Evolutionary conservation across 1,140 invertebrate species (phyloP), one percentile per base, ranked within the genome.

Genomic region (Hesperophylax magnus): DNA sequence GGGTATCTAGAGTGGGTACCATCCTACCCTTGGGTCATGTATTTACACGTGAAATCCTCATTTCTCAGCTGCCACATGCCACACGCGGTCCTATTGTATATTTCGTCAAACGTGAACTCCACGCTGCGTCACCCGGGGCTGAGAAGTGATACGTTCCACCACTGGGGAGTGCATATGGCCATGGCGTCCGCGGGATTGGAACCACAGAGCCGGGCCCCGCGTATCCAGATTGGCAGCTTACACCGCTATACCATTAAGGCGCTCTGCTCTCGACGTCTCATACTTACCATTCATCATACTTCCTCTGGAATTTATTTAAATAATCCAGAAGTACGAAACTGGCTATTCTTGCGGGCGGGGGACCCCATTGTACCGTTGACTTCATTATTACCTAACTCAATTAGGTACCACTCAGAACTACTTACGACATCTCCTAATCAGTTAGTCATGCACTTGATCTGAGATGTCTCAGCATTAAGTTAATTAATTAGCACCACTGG

Each of bases 241-340:
- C 58, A 77, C 65, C 65, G 63, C 71, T 78, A 78, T 14, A 71
- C 63, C 77, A 78, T 78, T 78, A 78, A 58, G 52, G 39, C 47
- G 27, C 27, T 56, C 77, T n/a, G n/a, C n/a, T 53, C 61, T n/a
- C 18, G 34, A 24, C 77, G 17, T 34, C 47, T n/a, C n/a, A n/a
- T n/a, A n/a, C 15, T 5, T 15, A 22, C 63, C 77, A 71, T 78
- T 47, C 77, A 78, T 78, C 77, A 78, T 78, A 78, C 71, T 78
- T 53, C 52, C 77, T 22, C 8, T 1, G 52, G 77, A 69, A 63
- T 78, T 67, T 69, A 78, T 78, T 78, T 78, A 71, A 78, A 78
- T 78, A 69, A 53, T 69, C 47, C 58, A 78, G 6, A 75, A 39
- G 31, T 61, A 18, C 47, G 27, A 63, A 63, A 9, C 74, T 31